Conservation (phyloP, 2,113 vertebrate genomes). For the Maccullochella peelii region DNA sequence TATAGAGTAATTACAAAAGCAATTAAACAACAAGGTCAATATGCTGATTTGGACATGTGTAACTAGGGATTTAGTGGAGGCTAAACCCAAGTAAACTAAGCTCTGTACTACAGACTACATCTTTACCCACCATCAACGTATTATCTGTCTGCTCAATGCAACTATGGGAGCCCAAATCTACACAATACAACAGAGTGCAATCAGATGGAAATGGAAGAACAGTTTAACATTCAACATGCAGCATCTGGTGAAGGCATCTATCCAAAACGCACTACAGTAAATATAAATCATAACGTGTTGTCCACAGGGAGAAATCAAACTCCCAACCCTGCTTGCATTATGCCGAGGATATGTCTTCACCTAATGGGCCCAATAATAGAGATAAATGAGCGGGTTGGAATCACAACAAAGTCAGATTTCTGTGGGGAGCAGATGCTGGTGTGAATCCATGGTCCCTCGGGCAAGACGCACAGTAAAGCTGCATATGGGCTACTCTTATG, state of each 20-base stretch:
- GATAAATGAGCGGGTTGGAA: conserved; percentile 58
- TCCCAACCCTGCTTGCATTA: neutral
- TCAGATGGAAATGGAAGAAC: conserved; percentile 9
- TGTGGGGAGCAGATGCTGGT: conserved; percentile 72
- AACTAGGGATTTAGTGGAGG: conserved; percentile 10
- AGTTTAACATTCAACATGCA: conserved; percentile 13
- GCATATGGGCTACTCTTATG: conserved; percentile 58
- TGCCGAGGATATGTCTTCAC: neutral
- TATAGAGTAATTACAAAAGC: conserved; percentile 1
- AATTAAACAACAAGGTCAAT: conserved; percentile 1
- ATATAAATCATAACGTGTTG: conserved; percentile 11
- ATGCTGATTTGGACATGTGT: neutral
- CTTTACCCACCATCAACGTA: neutral
- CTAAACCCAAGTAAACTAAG: conserved; percentile 7
- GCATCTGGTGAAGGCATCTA: conserved; percentile 34
- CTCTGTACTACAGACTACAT: neutral
- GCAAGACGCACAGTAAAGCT: conserved; percentile 49
- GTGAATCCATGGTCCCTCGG: conserved; percentile 66
- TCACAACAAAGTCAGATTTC: conserved; percentile 34
- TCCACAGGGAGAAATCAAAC: conserved; percentile 13
- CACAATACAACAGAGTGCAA: conserved; percentile 14
- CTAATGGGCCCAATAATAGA: conserved; percentile 65
- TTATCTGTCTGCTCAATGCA: neutral
- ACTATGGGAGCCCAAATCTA: neutral
- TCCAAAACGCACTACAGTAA: neutral